Evolutionary conservation across 1,140 invertebrate species (phyloP).

Genomic region (Stegodyphus mimosarum): DNA sequence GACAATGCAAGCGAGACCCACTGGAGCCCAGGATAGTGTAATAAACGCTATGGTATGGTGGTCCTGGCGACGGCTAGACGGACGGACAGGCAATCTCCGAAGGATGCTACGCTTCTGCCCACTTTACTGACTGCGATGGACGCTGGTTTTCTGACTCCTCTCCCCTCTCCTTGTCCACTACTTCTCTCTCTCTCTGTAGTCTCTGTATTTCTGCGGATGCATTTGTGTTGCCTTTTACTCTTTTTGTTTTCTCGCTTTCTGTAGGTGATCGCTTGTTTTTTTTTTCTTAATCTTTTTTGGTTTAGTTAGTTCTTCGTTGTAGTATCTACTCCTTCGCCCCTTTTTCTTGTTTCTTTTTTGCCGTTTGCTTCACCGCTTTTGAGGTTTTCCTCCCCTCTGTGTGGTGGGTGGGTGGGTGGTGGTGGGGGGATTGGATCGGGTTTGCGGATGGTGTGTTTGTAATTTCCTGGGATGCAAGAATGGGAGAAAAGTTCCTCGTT

Average conservation of each 20-base stretch:
- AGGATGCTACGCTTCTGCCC: conserved; percentile 12
- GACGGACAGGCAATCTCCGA: conserved; percentile 17
- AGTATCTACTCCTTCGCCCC: neutral
- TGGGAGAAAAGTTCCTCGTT: no score
- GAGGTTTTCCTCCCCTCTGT: conserved; percentile 4
- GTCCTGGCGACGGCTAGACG: conserved; percentile 19
- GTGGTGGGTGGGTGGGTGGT: neutral
- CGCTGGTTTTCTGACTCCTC: conserved; percentile 3
- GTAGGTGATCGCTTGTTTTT: conserved; percentile 15
- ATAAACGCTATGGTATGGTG: conserved; percentile 21
- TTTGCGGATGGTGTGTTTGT: no score
- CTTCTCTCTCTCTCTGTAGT: neutral
- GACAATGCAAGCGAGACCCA: neutral
- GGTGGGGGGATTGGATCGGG: no score
- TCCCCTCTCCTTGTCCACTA: neutral
- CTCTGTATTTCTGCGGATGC: conserved; percentile 26
- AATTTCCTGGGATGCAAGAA: no score
- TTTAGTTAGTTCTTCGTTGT: conserved; percentile 2
- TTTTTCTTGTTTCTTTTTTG: neutral
- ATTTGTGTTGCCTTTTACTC: conserved; percentile 11
- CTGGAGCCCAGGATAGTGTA: neutral
- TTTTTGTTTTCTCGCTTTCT: neutral
- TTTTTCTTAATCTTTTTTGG: neutral
- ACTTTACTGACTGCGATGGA: conserved; percentile 26
- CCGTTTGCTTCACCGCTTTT: conserved; percentile 19